Percentiles rank a stretch among this genome's conserved stretches.
These are phyloP conservation scores for Dryococelus australis DNA, from an alignment of 2,888 invertebrate species.

Conservation along the genomic window DNA sequence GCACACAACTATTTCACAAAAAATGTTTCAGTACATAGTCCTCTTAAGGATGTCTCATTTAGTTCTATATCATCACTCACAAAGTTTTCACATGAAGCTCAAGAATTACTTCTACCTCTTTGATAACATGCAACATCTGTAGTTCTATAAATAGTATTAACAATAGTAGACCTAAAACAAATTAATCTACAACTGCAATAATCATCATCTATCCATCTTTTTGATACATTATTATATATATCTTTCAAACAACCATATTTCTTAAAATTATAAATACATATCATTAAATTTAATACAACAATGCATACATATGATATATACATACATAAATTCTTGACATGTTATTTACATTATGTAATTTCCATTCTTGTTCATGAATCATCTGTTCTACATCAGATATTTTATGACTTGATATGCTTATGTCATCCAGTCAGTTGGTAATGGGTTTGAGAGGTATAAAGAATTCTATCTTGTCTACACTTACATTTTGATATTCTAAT, in stretches of 20 bases:
- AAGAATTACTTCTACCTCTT: not conserved
- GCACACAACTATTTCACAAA: no score
- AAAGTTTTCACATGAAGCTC: not conserved
- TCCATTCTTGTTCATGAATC: slow-evolving; percentile 16
- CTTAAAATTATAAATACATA: not conserved
- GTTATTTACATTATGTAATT: not conserved
- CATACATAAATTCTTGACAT: not conserved
- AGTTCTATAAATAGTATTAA: not conserved
- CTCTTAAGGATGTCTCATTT: no score
- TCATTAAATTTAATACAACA: not conserved
- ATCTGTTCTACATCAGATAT: not conserved
- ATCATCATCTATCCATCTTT: not conserved
- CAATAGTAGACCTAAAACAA: not conserved
- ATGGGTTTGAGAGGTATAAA: not conserved
- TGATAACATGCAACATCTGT: not conserved
- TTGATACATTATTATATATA: not conserved
- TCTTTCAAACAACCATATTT: no score
- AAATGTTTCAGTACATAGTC: no score
- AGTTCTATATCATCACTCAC: no score
- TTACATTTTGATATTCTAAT: not conserved
- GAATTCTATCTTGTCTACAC: not conserved
- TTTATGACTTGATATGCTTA: not conserved
- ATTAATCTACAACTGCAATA: not conserved
- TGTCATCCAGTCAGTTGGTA: no score
- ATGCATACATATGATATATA: not conserved